phyloP scores from a whole-genome alignment of 1,140 invertebrate genomes.

The Procambarus clarkii region DNA sequence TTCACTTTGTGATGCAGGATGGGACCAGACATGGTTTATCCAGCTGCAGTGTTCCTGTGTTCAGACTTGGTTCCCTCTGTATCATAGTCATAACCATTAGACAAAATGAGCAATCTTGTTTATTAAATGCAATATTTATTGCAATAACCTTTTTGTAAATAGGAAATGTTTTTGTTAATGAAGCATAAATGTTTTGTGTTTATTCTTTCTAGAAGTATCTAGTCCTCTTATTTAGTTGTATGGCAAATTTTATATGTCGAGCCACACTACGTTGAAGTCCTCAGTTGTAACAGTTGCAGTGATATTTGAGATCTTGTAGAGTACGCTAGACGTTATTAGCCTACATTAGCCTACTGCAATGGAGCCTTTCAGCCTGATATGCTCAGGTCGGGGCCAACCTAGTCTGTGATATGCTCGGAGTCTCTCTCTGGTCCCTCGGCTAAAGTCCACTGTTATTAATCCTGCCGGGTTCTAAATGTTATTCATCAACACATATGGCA shows the following conservation, averaged over 20 bases:
- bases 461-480: conserved; percentile 27
- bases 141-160: not conserved
- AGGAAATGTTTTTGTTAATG: not conserved
- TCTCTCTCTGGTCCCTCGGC: conserved; percentile 46
- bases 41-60: conserved; percentile 28
- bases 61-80: not conserved
- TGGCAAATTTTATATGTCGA: not conserved
- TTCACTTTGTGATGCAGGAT: conserved; percentile 21
- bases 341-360: conserved; percentile 51
- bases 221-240: not conserved
- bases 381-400: conserved; percentile 52
- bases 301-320: conserved; percentile 27
- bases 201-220: not conserved
- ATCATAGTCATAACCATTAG: conserved; percentile 3
- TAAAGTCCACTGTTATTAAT: conserved; percentile 46
- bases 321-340: conserved; percentile 49
- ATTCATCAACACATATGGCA: not conserved
- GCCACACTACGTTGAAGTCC: not conserved
- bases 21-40: conserved; percentile 22
- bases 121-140: not conserved
- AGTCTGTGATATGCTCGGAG: conserved; percentile 66
- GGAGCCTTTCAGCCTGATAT: conserved; percentile 55
- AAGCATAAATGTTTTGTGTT: not conserved
- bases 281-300: conserved; percentile 28
- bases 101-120: not conserved